Percentiles rank a stretch among this genome's conserved stretches.
Conservation (phyloP, 2,797 vertebrate genomes). For the Manis javanica region DNA sequence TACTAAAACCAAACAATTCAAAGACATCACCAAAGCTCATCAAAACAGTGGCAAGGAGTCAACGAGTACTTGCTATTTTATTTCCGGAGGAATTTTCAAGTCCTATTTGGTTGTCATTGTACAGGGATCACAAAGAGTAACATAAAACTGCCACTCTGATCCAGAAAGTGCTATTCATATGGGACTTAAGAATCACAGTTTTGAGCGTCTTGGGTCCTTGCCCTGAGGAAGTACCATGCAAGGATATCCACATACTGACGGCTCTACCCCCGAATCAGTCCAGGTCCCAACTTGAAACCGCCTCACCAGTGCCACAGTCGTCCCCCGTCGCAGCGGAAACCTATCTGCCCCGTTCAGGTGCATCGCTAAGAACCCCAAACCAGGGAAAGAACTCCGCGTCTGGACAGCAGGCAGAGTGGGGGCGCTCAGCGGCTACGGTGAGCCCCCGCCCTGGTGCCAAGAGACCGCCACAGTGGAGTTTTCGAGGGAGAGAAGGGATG, state of each 20-base stretch:
- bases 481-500: accelerated
- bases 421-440: neutral
- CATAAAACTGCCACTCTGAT: neutral
- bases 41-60: neutral
- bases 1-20: neutral
- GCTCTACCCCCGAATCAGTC: neutral
- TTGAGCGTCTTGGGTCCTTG: accelerated
- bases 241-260: too few relatives aligned
- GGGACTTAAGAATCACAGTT: neutral
- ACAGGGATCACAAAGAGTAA: neutral
- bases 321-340: neutral
- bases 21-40: neutral
- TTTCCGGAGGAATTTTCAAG: neutral
- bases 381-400: neutral
- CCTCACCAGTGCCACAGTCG: accelerated
- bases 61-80: neutral
- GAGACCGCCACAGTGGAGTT: accelerated
- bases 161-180: neutral
- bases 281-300: neutral
- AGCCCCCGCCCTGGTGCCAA: neutral
- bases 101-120: neutral
- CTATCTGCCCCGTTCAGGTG: too few relatives aligned
- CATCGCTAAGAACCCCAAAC: neutral
- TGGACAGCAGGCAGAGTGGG: neutral
- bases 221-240: neutral